Evolutionary conservation across 2,113 vertebrate genomes (phyloP).

Genomic region (Aegotheles bennettii): DNA sequence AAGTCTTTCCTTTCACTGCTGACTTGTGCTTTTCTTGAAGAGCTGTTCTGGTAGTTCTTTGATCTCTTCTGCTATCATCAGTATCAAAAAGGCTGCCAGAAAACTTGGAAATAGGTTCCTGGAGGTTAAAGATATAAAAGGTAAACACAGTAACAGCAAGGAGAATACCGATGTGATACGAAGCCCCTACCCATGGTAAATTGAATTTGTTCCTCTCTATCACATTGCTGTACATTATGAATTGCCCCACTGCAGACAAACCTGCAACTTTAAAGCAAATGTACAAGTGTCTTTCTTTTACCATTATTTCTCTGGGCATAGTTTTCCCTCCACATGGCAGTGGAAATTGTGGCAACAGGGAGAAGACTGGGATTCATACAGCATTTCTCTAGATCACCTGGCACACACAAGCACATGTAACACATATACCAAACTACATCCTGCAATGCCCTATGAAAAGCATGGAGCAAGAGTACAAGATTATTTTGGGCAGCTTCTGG

Average conservation of each 20-base stretch:
- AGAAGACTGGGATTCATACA: neutral
- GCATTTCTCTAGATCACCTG: neutral
- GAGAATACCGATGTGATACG: neutral
- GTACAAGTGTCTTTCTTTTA: neutral
- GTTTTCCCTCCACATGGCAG: neutral
- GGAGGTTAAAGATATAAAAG: neutral
- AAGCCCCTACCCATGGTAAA: accelerated
- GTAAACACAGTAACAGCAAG: neutral
- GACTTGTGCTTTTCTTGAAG: constrained; percentile 60
- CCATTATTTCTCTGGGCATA: neutral
- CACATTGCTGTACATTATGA: neutral
- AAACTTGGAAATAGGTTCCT: constrained; percentile 69
- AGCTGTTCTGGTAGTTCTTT: constrained; percentile 28
- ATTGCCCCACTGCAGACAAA: neutral
- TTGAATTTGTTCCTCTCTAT: neutral
- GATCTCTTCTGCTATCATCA: neutral
- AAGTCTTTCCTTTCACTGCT: constrained; percentile 19
- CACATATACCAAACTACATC: neutral
- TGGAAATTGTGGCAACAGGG: neutral
- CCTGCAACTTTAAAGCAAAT: neutral
- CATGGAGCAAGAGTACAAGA: neutral
- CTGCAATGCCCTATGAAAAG: neutral
- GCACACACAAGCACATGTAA: neutral
- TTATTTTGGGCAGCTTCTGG: neutral
- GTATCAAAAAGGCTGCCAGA: constrained; percentile 57